These are phyloP conservation scores for Orthosia gothica DNA, from an alignment of 2,888 invertebrate genomes.

Conservation along the genomic window DNA sequence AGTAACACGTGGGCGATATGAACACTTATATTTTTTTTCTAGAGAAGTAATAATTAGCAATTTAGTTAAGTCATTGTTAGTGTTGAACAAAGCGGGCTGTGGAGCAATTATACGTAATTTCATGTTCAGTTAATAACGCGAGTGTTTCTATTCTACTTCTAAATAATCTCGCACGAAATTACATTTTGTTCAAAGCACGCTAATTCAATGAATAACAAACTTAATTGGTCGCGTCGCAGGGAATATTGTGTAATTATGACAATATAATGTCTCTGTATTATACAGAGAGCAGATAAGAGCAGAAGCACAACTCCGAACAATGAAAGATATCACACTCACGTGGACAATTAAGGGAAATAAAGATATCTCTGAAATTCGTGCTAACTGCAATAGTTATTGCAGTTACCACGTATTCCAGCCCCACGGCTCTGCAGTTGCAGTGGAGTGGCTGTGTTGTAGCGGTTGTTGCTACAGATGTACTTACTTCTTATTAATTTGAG, in stretches of 20 bases:
- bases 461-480: neutral
- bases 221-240: conserved; percentile 43
- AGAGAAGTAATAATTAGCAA: neutral
- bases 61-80: neutral
- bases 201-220: conserved; percentile 32
- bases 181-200: conserved; percentile 39
- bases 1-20: neutral
- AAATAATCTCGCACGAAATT: conserved; percentile 33
- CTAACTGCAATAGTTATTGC: neutral
- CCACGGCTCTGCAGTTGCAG: no score
- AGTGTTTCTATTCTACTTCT: conserved; percentile 14
- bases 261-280: conserved; percentile 34
- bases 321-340: neutral
- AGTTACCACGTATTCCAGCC: neutral
- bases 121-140: conserved; percentile 33
- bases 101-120: conserved; percentile 15
- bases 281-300: neutral
- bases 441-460: no score
- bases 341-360: neutral
- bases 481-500: neutral
- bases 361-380: neutral
- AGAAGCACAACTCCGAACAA: conserved; percentile 11
- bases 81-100: neutral
- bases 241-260: conserved; percentile 57
- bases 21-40: neutral